These are phyloP conservation scores for Toxotes lorentzi DNA, from an alignment of 2,797 vertebrate genomes.

Conservation along the genomic window DNA sequence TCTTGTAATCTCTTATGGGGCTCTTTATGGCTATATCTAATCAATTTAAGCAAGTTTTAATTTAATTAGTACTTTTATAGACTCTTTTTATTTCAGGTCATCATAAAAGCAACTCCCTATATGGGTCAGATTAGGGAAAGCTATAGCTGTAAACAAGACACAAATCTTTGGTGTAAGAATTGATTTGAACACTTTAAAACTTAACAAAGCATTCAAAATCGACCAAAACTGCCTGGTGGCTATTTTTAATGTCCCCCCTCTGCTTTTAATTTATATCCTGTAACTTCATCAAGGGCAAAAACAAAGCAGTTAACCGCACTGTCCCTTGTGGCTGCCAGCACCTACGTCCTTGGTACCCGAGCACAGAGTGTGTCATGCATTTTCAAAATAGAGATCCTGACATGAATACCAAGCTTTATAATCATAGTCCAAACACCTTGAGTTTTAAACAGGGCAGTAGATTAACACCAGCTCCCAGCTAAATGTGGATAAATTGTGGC, in stretches of 20 bases:
- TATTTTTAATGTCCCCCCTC: conserved; percentile 23
- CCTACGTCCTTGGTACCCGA: conserved; percentile 74
- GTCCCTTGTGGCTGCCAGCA: conserved; percentile 76
- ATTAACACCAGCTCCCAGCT: conserved; percentile 49
- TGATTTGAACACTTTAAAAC: not conserved
- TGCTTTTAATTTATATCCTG: conserved; percentile 54
- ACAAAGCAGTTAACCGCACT: conserved; percentile 66
- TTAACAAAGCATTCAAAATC: not conserved
- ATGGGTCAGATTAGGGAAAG: conserved; percentile 2
- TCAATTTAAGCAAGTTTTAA: conserved; percentile 22
- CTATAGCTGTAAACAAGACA: not conserved
- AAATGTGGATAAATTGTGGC: conserved; percentile 36
- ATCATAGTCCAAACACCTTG: conserved; percentile 69
- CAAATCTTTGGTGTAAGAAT: no score
- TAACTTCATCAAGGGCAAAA: conserved; percentile 75
- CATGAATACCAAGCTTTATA: conserved; percentile 77
- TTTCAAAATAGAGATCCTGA: conserved; percentile 77
- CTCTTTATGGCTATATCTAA: conserved; percentile 4
- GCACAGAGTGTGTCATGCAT: conserved; percentile 75
- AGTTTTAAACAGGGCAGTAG: conserved; percentile 55
- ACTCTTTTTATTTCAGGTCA: conserved; percentile 6
- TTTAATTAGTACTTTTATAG: conserved; percentile 4
- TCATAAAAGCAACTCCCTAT: not conserved
- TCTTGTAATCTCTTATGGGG: not conserved
- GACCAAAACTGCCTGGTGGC: conserved; percentile 1